Conservation (phyloP, 2,888 invertebrate genomes). For the Nemoura dubitans region DNA sequence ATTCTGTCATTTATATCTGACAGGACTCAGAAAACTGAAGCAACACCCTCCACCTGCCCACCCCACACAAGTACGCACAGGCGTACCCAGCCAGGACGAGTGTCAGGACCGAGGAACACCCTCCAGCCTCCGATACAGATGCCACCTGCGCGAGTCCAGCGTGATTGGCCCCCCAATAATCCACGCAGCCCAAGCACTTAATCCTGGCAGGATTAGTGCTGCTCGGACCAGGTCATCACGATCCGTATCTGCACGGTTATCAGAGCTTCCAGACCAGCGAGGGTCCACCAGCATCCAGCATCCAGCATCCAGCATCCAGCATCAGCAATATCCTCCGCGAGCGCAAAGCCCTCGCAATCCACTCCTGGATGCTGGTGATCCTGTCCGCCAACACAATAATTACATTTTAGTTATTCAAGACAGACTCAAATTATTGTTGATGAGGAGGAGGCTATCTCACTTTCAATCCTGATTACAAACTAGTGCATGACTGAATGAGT, state of each 20-base stretch:
- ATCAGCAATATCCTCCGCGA: neutral
- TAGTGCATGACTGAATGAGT: neutral
- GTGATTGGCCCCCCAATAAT: too few species aligned
- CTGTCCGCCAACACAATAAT: constrained; percentile 36
- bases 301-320: neutral
- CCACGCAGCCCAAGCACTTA: neutral
- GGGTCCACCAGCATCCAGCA: neutral
- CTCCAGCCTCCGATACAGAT: too few species aligned
- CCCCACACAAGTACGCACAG: too few species aligned
- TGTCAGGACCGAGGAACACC: too few species aligned
- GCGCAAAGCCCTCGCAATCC: neutral
- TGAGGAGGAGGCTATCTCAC: constrained; percentile 16
- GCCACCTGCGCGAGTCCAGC: too few species aligned
- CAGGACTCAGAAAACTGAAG: too few species aligned
- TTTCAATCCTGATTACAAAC: constrained; percentile 8
- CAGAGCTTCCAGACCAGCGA: neutral
- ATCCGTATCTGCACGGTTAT: too few species aligned
- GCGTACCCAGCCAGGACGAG: too few species aligned
- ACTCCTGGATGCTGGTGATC: neutral
- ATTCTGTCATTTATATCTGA: too few species aligned
- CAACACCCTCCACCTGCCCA: too few species aligned
- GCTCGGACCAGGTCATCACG: neutral
- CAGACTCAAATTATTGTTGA: constrained; percentile 31
- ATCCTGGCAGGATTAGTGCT: neutral
- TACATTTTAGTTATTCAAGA: constrained; percentile 42